Evolutionary conservation across 1,140 invertebrate genomes (phyloP).

Genomic region (Dreissena polymorpha): DNA sequence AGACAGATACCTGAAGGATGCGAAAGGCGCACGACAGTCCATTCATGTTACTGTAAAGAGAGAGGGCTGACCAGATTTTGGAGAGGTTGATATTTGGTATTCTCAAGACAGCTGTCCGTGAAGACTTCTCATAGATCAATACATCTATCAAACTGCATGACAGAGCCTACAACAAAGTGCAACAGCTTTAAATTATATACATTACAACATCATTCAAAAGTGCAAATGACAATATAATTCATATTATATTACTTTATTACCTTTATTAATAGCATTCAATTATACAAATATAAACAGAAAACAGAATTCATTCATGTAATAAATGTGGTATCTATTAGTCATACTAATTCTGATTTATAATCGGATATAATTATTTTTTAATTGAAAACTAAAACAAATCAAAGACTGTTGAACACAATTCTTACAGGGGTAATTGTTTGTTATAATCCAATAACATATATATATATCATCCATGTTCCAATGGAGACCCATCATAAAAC

Average conservation of each 20-base stretch:
- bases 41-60: slow-evolving; percentile 26
- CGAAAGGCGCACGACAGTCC: slow-evolving; percentile 46
- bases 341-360: not conserved
- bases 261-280: not conserved
- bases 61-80: slow-evolving; percentile 49
- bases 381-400: no score
- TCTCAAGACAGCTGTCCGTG: slow-evolving; percentile 28
- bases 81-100: slow-evolving; percentile 40
- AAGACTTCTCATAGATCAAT: slow-evolving; percentile 11
- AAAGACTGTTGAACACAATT: no score
- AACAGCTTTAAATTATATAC: not conserved
- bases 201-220: not conserved
- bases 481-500: no score
- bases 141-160: slow-evolving; percentile 36
- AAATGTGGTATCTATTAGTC: no score
- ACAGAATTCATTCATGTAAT: no score
- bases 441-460: no score
- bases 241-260: not conserved
- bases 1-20: slow-evolving; percentile 43
- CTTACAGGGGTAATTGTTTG: no score
- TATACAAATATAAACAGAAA: not conserved
- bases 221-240: not conserved
- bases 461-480: no score
- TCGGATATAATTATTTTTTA: not conserved
- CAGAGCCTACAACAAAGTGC: slow-evolving; percentile 13